phyloP scores from a whole-genome alignment of 2,113 vertebrate genomes.

The Onychorhynchus coronatus region DNA sequence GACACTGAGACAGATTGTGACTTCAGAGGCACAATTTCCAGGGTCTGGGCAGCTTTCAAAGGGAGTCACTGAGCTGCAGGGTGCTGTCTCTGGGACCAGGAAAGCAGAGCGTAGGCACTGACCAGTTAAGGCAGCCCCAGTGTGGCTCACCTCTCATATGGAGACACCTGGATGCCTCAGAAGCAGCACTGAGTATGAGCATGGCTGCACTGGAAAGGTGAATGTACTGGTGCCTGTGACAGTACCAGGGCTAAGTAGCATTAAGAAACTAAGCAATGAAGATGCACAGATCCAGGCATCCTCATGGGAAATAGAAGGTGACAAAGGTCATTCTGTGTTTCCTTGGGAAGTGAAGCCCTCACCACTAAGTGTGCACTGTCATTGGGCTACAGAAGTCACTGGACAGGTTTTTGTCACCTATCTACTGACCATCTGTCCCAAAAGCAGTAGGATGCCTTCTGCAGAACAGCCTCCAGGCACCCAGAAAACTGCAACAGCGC shows the following conservation, averaged over 20 bases:
- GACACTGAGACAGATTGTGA: not conserved
- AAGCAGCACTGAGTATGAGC: not conserved
- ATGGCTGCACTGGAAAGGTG: not conserved
- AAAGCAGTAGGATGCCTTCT: not conserved
- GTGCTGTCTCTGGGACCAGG: not conserved
- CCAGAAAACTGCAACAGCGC: not conserved
- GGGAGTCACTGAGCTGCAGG: not conserved
- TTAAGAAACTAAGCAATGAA: not conserved
- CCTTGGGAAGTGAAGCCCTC: not conserved
- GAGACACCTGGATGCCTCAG: not conserved
- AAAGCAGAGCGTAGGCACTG: not conserved
- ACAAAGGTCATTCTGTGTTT: not conserved
- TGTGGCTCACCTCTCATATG: accelerated
- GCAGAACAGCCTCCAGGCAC: not conserved
- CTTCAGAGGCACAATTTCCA: not conserved
- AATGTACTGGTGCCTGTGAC: accelerated
- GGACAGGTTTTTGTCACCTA: accelerated
- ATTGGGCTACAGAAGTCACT: not conserved
- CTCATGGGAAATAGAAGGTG: not conserved
- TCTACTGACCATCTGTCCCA: not conserved
- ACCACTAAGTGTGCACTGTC: not conserved
- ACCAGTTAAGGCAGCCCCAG: not conserved
- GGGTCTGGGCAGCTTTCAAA: not conserved
- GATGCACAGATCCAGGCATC: not conserved
- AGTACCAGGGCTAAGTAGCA: not conserved